These are phyloP conservation scores for Sparus aurata DNA, from an alignment of 2,797 vertebrate genomes.

Conservation along the genomic window DNA sequence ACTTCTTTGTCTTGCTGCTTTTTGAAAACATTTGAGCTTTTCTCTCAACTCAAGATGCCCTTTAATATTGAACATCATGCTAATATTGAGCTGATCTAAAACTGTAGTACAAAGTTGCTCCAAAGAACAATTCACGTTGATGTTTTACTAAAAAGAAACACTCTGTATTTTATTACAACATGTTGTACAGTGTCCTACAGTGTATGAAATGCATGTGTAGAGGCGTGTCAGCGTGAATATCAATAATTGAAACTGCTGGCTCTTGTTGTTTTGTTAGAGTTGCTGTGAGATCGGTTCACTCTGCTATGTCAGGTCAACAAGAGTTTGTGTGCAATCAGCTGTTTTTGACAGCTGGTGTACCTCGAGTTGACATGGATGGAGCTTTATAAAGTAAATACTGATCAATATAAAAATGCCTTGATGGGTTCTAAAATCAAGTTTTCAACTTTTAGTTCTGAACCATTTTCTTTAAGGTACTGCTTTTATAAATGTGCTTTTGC, in stretches of 20 bases:
- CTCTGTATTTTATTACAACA: background rate
- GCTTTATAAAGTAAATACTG: slow-evolving; percentile 18
- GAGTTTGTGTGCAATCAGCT: slow-evolving; percentile 29
- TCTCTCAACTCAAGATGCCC: slow-evolving; percentile 13
- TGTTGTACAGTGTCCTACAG: background rate
- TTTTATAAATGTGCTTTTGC: background rate
- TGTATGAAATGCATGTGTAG: background rate
- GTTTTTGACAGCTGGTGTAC: slow-evolving; percentile 34
- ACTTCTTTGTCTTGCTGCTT: slow-evolving; percentile 11
- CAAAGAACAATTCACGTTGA: background rate
- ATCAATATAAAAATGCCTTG: slow-evolving; percentile 12
- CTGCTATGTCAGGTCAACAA: background rate
- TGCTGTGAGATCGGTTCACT: slow-evolving; percentile 8
- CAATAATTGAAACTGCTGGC: slow-evolving; percentile 23
- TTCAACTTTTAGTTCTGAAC: background rate
- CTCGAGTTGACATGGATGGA: slow-evolving; percentile 10
- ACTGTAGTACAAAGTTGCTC: background rate
- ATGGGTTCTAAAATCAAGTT: background rate
- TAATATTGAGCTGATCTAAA: background rate
- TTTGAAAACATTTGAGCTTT: slow-evolving; percentile 28
- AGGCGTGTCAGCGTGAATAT: background rate
- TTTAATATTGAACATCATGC: background rate
- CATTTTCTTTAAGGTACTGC: background rate
- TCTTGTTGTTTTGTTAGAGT: slow-evolving; percentile 14
- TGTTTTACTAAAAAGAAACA: background rate